These are phyloP conservation scores for Erythrocercus mccallii DNA, from an alignment of 2,113 vertebrate species.

Conservation along the genomic window DNA sequence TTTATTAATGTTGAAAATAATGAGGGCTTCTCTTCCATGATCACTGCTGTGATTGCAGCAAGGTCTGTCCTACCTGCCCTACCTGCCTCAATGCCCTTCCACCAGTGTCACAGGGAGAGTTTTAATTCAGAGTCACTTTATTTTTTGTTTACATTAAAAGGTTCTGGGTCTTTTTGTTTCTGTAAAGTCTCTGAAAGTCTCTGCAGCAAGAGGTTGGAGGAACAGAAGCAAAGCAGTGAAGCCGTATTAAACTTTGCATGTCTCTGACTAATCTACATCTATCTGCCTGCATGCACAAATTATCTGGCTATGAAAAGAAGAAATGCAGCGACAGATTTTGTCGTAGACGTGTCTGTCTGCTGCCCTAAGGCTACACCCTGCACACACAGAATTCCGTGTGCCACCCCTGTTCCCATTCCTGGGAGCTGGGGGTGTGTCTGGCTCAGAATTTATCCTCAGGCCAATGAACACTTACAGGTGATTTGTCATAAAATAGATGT, in stretches of 20 bases:
- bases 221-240: background rate
- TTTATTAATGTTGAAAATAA: background rate
- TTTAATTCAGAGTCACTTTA: background rate
- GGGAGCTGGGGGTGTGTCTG: background rate
- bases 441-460: background rate
- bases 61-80: background rate
- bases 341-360: background rate
- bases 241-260: background rate
- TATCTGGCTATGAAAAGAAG: background rate
- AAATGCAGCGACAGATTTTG: background rate
- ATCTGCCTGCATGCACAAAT: background rate
- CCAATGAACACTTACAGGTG: background rate
- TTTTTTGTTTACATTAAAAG: background rate
- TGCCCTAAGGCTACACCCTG: background rate
- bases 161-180: background rate
- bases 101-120: background rate
- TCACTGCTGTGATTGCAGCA: background rate
- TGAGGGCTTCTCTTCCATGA: background rate
- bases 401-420: background rate
- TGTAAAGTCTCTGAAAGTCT: background rate
- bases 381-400: background rate
- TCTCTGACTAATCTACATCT: background rate
- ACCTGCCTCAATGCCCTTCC: background rate
- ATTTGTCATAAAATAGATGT: background rate
- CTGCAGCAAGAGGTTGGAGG: background rate